These are phyloP conservation scores for Centropyge bicolor DNA, from an alignment of 2,797 vertebrate genomes.

Conservation along the genomic window DNA sequence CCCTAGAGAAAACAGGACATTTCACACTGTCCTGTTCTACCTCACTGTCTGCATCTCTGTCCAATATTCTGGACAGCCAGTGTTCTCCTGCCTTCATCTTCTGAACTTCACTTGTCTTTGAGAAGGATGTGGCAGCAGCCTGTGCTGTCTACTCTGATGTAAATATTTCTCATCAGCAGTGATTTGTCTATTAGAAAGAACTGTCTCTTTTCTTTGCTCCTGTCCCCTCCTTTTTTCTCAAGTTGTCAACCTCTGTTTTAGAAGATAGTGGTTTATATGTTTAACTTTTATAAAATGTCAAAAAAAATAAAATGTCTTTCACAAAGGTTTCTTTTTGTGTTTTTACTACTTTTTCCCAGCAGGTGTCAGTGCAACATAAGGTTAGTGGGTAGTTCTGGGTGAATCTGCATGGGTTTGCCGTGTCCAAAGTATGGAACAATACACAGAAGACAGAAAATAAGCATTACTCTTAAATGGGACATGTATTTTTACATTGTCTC, in stretches of 20 bases:
- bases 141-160: constrained; percentile 56
- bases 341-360: constrained; percentile 30
- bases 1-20: constrained; percentile 2
- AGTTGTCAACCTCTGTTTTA: constrained; percentile 66
- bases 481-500: constrained; percentile 72
- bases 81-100: not conserved
- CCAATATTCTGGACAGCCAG: not conserved
- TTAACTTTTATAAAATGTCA: constrained; percentile 64
- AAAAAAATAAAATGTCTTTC: constrained; percentile 53
- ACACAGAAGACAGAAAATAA: constrained; percentile 33
- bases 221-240: not conserved
- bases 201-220: constrained; percentile 22
- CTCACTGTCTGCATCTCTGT: not conserved
- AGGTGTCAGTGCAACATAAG: constrained; percentile 44
- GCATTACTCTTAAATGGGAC: constrained; percentile 48
- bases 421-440: not conserved
- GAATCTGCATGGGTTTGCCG: not conserved
- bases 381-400: accelerated
- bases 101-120: constrained; percentile 1
- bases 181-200: constrained; percentile 6
- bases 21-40: constrained; percentile 30
- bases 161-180: constrained; percentile 69
- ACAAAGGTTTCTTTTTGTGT: not conserved
- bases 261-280: constrained; percentile 66
- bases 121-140: not conserved